A percentile compares a stretch with the other conserved stretches of the same genome.
Evolutionary conservation across 2,888 invertebrate genomes (phyloP).

Genomic region (Rhorus exstirpatorius): DNA sequence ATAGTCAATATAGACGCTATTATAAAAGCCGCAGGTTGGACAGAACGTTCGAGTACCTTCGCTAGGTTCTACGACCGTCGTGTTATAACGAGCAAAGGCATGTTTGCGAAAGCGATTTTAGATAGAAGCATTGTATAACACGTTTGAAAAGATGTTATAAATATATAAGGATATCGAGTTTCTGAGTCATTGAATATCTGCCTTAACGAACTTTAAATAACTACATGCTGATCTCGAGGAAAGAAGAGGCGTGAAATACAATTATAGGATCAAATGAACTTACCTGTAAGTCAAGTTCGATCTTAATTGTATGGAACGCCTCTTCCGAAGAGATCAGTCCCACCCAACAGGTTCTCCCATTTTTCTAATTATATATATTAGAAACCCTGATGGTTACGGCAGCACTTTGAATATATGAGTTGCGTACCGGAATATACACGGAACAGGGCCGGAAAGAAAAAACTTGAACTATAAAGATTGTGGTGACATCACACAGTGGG

Average conservation of each 20-base stretch:
- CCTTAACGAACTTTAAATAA: conserved; percentile 37
- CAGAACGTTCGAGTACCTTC: conserved; percentile 31
- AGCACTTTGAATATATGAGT: too few relatives aligned
- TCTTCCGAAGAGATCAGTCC: conserved; percentile 40
- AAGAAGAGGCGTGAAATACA: conserved; percentile 34
- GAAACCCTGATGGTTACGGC: too few relatives aligned
- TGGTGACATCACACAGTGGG: too few relatives aligned
- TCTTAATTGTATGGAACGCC: conserved; percentile 16
- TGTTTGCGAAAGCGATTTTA: conserved; percentile 40
- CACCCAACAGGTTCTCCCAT: too few relatives aligned
- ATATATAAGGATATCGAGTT: conserved; percentile 20
- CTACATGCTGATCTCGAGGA: conserved; percentile 34
- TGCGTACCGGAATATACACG: too few relatives aligned
- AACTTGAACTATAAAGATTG: too few relatives aligned
- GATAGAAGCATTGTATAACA: conserved; percentile 37
- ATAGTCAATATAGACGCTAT: conserved; percentile 28
- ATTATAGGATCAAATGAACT: conserved; percentile 34
- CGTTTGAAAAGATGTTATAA: conserved; percentile 8
- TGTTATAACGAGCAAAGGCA: conserved; percentile 24
- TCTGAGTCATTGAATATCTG: conserved; percentile 24
- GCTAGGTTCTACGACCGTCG: conserved; percentile 38
- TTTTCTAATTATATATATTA: too few relatives aligned
- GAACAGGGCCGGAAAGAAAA: too few relatives aligned
- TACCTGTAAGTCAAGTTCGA: conserved; percentile 29
- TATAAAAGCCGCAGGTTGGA: conserved; percentile 34